Evolutionary conservation across 1,140 invertebrate genomes (phyloP), one percentile per base, ranked within the genome.

Genomic region (Zaprionus africanus): DNA sequence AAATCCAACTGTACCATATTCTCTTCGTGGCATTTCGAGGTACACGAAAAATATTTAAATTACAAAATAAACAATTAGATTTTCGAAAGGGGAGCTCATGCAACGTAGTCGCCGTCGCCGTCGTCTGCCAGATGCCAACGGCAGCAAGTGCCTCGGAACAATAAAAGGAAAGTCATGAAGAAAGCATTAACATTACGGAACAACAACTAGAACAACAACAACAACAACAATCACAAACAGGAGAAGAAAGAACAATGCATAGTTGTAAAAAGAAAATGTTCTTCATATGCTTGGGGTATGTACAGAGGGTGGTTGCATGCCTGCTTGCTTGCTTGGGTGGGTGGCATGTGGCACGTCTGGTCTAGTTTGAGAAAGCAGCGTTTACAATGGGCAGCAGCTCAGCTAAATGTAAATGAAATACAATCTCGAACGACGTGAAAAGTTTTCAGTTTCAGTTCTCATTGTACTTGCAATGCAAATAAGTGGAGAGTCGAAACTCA

Each of bases 11-110:
- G 15, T 43, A n/a, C 41, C 13, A 26, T 41, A 57, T 38, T 22
- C 6, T 2, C n/a, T 34, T 11, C 19, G 22, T 13, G 38, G 53
- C 51, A 68, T 54, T 66, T 49, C 24, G 54, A 58, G n/a, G 43
- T 53, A 61, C 43, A 64, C 60, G 59, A 66, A 75, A 75, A 78
- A 70, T 80, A 90, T 80, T 90, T 85, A 90, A 90, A 90, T 86
- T 80, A 90, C 85, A 90, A 82, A 90, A 90, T 90, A 90, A 86
- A 85, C 79, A 90, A 90, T 90, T 85, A 84, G 81, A 85, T 90
- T 79, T 46, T 73, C 59, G 22, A 58, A 81, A 74, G 75, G 76
- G 71, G 72, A 81, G 60, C 58, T 46, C 66, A 53, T 19, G 43
- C 34, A 49, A 49, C 66, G 56, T 51, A 5, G 38, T 41, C 38